Conservation (phyloP, 2,113 vertebrate genomes). For the Sinocyclocheilus rhinocerous region DNA sequence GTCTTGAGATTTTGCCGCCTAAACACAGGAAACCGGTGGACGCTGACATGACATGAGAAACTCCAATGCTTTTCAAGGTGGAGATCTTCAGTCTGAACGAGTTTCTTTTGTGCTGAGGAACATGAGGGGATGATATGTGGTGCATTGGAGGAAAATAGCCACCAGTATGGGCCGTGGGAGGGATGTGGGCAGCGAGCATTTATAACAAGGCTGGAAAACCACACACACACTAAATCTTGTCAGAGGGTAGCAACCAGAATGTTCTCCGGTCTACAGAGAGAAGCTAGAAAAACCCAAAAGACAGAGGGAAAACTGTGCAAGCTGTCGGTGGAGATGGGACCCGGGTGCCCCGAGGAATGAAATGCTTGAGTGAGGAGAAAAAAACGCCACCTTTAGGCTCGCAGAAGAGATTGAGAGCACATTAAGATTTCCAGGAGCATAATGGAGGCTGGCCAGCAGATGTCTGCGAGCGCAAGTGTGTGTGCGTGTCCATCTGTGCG, state of each 20-base stretch:
- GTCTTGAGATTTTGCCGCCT: not conserved
- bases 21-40: slow-evolving; percentile 1
- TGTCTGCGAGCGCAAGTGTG: slow-evolving; percentile 33
- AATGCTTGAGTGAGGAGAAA: slow-evolving; percentile 35
- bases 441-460: slow-evolving; percentile 25
- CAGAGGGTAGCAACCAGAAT: slow-evolving; percentile 51
- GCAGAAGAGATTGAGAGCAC: slow-evolving; percentile 44
- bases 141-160: slow-evolving; percentile 60
- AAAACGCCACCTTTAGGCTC: slow-evolving; percentile 35
- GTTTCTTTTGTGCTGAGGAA: slow-evolving; percentile 51
- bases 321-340: slow-evolving; percentile 9
- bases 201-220: slow-evolving; percentile 58
- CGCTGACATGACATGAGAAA: not conserved
- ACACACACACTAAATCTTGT: slow-evolving; percentile 45
- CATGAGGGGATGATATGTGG: slow-evolving; percentile 51
- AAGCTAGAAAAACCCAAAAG: slow-evolving; percentile 43
- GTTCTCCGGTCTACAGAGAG: slow-evolving; percentile 47
- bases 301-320: slow-evolving; percentile 29
- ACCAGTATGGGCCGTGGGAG: slow-evolving; percentile 61
- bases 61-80: slow-evolving; percentile 19
- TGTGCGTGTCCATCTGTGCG: slow-evolving; percentile 45
- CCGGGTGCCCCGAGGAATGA: slow-evolving; percentile 27
- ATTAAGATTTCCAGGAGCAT: slow-evolving; percentile 48
- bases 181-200: slow-evolving; percentile 57
- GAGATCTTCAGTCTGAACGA: slow-evolving; percentile 38